A percentile compares a stretch with the other conserved stretches of the same genome.
phyloP scores from a whole-genome alignment of 1,140 invertebrate genomes.

The Thalassaphorura encarpata region DNA sequence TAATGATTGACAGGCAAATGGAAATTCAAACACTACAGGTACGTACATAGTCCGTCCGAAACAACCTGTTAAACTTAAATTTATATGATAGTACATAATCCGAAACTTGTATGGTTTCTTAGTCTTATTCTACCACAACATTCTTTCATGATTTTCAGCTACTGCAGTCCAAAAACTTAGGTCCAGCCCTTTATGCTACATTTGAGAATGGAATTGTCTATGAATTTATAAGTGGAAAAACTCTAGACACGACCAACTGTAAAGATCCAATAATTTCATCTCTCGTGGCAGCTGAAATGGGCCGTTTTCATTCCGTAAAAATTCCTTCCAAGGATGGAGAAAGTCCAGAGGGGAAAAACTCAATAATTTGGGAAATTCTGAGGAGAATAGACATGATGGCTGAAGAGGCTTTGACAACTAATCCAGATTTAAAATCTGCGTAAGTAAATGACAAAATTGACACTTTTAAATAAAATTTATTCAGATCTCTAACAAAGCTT shows the following conservation, averaged over 20 bases:
- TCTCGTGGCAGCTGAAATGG: constrained; percentile 66
- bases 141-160: constrained; percentile 44
- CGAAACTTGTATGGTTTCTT: neutral
- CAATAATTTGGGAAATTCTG: constrained; percentile 1
- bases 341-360: no score
- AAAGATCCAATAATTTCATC: constrained; percentile 57
- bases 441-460: no score
- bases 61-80: neutral
- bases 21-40: constrained; percentile 62
- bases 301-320: constrained; percentile 53
- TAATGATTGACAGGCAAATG: constrained; percentile 77
- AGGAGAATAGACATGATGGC: neutral
- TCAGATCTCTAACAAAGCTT: no score
- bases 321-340: constrained; percentile 8
- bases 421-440: no score
- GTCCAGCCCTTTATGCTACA: constrained; percentile 74
- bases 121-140: neutral
- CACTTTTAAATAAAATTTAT: no score
- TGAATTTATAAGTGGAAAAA: constrained; percentile 75
- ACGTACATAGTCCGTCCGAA: constrained; percentile 19
- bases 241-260: constrained; percentile 59
- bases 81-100: neutral
- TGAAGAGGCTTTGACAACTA: neutral
- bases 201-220: constrained; percentile 93
- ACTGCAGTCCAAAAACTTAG: constrained; percentile 62